phyloP scores from a whole-genome alignment of 2,113 vertebrate species.

The Ictidomys tridecemlineatus region DNA sequence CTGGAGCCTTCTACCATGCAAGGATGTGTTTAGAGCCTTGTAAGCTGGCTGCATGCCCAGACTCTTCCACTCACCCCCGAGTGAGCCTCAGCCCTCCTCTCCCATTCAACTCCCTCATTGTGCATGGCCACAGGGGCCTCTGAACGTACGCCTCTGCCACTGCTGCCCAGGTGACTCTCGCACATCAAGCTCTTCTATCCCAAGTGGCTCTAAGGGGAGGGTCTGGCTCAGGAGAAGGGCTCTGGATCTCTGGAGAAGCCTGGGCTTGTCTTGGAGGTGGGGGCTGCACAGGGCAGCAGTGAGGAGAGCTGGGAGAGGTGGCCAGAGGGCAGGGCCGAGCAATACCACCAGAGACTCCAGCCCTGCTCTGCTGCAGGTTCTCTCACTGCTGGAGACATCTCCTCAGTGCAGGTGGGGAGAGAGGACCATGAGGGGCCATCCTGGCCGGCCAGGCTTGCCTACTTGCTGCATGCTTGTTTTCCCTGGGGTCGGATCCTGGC shows the following conservation, averaged over 20 bases:
- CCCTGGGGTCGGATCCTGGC: accelerated
- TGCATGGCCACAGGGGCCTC: neutral
- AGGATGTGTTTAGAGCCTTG: neutral
- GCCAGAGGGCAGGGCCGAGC: neutral
- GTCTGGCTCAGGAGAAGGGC: neutral
- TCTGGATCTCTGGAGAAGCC: neutral
- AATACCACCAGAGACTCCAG: too few relatives aligned
- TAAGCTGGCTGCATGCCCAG: too few relatives aligned
- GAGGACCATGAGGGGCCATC: neutral
- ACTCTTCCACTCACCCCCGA: neutral
- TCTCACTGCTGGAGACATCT: neutral
- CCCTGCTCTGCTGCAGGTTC: neutral
- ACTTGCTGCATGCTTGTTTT: accelerated
- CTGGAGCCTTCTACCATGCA: neutral
- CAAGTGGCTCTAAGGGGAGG: neutral
- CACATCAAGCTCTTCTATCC: neutral
- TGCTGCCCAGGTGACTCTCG: accelerated
- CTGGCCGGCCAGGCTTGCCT: too few relatives aligned
- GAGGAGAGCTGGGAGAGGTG: neutral
- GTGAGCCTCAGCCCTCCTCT: neutral
- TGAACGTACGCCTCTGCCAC: neutral
- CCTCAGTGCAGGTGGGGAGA: neutral
- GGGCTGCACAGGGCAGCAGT: accelerated
- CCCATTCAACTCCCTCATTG: neutral
- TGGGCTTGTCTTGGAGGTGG: neutral